Percentiles rank a stretch among this genome's conserved stretches.
Conservation (phyloP, 2,113 vertebrate genomes). For the Nycticebus coucang region DNA sequence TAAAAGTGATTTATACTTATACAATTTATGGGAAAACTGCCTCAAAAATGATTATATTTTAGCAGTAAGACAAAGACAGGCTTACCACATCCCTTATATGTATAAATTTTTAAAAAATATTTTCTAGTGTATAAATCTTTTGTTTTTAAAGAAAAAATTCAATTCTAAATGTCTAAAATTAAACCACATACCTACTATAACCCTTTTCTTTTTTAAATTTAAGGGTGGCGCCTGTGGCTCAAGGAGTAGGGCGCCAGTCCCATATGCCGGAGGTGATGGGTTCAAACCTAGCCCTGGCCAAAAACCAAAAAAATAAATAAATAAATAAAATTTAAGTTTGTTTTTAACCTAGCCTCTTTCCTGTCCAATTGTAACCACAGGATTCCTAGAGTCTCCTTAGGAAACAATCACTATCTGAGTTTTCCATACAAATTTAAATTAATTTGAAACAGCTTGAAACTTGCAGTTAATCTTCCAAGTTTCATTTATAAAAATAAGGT, state of each 20-base stretch:
- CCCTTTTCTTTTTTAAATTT: background rate
- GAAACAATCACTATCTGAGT: conserved; percentile 37
- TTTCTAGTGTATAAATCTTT: conserved; percentile 42
- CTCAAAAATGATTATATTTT: conserved; percentile 37
- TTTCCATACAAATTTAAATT: conserved; percentile 66
- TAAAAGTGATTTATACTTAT: conserved; percentile 24
- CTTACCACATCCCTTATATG: background rate
- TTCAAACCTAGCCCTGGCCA: too few relatives aligned
- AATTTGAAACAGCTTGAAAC: conserved; percentile 67
- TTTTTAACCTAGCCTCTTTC: conserved; percentile 52
- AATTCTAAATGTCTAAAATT: conserved; percentile 52
- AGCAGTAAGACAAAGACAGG: conserved; percentile 7
- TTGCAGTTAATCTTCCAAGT: conserved; percentile 50
- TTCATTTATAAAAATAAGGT: conserved; percentile 44
- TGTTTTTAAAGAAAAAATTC: conserved; percentile 2
- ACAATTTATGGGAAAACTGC: background rate
- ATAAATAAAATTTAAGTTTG: background rate
- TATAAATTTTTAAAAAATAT: background rate
- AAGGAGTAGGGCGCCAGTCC: too few relatives aligned
- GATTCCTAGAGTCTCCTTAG: background rate
- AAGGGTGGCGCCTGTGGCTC: too few relatives aligned
- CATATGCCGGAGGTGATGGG: too few relatives aligned
- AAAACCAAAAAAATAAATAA: too few relatives aligned
- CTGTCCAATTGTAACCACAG: background rate
- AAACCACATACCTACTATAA: background rate